These are phyloP conservation scores for Morpho helenor DNA, from an alignment of 2,888 invertebrate species.

Conservation along the genomic window DNA sequence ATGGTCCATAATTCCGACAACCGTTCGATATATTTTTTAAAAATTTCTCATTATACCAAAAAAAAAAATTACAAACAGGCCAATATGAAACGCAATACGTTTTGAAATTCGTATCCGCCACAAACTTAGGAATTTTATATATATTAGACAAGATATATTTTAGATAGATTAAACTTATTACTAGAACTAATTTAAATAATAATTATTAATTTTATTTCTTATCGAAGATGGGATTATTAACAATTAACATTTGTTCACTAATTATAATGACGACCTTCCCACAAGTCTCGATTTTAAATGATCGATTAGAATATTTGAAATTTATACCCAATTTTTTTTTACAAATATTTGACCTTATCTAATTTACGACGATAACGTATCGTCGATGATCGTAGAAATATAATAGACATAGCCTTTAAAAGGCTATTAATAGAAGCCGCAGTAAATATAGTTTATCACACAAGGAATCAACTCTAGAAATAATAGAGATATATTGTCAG, in stretches of 20 bases:
- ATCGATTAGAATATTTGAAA: slow-evolving; percentile 9
- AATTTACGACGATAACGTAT: slow-evolving; percentile 14
- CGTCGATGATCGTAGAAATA: background rate
- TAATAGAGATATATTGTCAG: background rate
- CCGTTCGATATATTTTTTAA: too few relatives aligned
- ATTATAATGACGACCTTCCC: slow-evolving; percentile 15
- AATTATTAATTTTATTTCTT: too few relatives aligned
- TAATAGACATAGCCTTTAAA: slow-evolving; percentile 6
- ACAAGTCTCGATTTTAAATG: slow-evolving; percentile 5
- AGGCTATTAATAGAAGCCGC: slow-evolving; percentile 2
- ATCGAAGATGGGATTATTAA: background rate
- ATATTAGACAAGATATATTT: too few relatives aligned
- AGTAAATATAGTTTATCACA: background rate
- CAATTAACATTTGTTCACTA: slow-evolving; percentile 1
- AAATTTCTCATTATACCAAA: too few relatives aligned
- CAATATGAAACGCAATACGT: too few relatives aligned
- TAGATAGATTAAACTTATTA: too few relatives aligned
- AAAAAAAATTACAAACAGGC: too few relatives aligned
- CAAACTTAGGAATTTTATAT: too few relatives aligned
- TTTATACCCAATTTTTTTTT: slow-evolving; percentile 9
- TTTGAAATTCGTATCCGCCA: too few relatives aligned
- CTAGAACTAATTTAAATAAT: too few relatives aligned
- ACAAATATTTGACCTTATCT: slow-evolving; percentile 9
- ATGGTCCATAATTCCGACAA: too few relatives aligned
- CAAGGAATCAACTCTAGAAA: too few relatives aligned